Evolutionary conservation across 1,140 invertebrate genomes (phyloP).

Genomic region (Hirudo medicinalis): DNA sequence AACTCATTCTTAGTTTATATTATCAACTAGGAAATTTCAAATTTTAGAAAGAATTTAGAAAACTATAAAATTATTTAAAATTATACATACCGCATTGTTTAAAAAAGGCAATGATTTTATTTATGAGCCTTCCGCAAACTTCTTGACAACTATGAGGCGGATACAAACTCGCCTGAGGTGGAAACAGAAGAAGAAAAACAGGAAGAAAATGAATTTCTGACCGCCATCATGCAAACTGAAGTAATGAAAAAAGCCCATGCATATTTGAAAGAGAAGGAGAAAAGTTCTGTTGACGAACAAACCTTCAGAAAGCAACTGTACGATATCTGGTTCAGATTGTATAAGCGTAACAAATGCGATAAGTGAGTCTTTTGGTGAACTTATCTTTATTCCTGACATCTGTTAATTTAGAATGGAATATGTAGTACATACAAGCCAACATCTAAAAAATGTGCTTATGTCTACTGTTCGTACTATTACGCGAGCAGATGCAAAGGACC

Average conservation of each 20-base stretch:
- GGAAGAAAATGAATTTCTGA: constrained; percentile 62
- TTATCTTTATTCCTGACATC: background rate
- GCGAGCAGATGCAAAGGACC: no score
- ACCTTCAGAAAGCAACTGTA: constrained; percentile 38
- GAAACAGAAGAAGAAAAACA: constrained; percentile 57
- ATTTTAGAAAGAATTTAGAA: no score
- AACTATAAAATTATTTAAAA: no score
- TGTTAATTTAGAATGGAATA: no score
- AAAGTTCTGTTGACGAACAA: constrained; percentile 31
- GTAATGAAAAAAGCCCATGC: constrained; percentile 60
- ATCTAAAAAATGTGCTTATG: no score
- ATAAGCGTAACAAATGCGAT: constrained; percentile 31
- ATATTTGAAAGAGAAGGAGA: constrained; percentile 57
- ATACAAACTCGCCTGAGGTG: constrained; percentile 57
- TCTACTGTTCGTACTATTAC: no score
- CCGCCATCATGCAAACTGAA: constrained; percentile 56
- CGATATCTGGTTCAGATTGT: constrained; percentile 40
- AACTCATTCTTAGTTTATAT: no score
- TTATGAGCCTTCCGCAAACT: constrained; percentile 33
- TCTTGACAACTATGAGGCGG: constrained; percentile 41
- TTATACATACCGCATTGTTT: no score
- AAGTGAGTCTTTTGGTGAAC: constrained; percentile 27
- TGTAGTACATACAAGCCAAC: no score
- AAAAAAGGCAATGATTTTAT: no score
- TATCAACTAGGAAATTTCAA: no score